Conservation (phyloP, 2,797 vertebrate species). For the Hippocampus kuda region DNA sequence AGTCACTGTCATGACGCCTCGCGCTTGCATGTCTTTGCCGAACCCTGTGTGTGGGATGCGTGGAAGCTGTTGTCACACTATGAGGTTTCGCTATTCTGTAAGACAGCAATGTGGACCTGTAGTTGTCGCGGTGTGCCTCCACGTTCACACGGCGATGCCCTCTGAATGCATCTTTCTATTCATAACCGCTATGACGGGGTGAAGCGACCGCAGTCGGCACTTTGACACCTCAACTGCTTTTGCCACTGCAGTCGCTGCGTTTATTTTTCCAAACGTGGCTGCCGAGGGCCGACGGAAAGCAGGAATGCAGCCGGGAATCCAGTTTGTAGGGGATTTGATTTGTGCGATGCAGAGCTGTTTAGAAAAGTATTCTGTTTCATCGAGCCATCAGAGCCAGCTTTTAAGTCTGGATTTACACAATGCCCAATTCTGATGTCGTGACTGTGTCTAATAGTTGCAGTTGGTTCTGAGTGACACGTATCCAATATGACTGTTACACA, state of each 20-base stretch:
- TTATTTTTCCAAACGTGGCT: slow-evolving; percentile 4
- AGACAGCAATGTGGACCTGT: slow-evolving; percentile 27
- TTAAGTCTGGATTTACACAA: not conserved
- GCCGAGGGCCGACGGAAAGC: slow-evolving; percentile 1
- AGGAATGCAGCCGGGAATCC: not conserved
- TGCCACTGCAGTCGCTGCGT: not conserved
- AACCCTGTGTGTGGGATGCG: slow-evolving; percentile 17
- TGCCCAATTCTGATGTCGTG: not conserved
- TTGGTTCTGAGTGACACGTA: not conserved
- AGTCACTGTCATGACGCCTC: not conserved
- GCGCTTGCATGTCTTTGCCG: slow-evolving; percentile 6
- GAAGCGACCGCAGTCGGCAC: slow-evolving; percentile 30
- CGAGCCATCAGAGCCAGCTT: not conserved
- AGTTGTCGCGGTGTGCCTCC: slow-evolving; percentile 27
- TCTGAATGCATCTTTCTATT: slow-evolving; percentile 9
- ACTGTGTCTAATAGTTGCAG: no score
- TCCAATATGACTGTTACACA: not conserved
- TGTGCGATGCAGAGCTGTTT: not conserved
- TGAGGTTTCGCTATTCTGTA: slow-evolving; percentile 8
- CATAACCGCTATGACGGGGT: slow-evolving; percentile 21
- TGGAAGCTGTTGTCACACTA: slow-evolving; percentile 8
- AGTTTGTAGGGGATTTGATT: not conserved
- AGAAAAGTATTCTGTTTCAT: not conserved
- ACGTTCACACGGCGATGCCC: slow-evolving; percentile 33
- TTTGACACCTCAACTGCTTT: slow-evolving; percentile 13